Conservation (phyloP, 2,797 vertebrate species). For the Pelochelys cantorii region DNA sequence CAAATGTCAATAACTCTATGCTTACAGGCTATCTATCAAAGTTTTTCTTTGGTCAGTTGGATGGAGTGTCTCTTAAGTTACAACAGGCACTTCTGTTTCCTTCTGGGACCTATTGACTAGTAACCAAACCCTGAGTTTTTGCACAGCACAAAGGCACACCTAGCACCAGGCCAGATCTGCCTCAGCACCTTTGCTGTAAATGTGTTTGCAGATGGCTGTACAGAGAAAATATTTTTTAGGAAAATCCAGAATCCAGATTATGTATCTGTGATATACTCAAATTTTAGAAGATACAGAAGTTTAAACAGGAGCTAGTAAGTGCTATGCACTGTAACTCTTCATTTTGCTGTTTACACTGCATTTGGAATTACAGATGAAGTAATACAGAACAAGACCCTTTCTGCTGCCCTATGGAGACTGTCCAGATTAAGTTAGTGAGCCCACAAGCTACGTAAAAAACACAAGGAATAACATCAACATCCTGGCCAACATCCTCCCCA, state of each 20-base stretch:
- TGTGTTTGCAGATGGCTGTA: not conserved
- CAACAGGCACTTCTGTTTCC: not conserved
- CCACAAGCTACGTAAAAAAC: conserved; percentile 9
- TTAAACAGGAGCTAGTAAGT: conserved; percentile 40
- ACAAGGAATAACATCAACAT: not conserved
- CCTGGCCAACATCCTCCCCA: not conserved
- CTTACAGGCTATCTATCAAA: conserved; percentile 26
- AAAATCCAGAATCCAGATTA: not conserved
- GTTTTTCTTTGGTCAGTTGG: conserved; percentile 3
- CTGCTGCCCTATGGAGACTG: not conserved
- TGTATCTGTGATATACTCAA: not conserved
- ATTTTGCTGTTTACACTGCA: conserved; percentile 28
- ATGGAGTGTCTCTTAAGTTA: not conserved
- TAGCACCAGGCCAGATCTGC: not conserved
- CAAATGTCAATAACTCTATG: conserved; percentile 24
- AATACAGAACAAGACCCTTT: conserved; percentile 33
- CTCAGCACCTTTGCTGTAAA: conserved; percentile 9
- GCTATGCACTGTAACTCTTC: not conserved
- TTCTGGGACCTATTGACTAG: not conserved
- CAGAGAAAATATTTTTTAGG: conserved; percentile 22
- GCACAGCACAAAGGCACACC: not conserved
- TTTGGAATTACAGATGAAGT: conserved; percentile 42
- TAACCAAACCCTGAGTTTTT: not conserved
- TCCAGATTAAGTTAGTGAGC: not conserved
- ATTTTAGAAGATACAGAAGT: conserved; percentile 24